phyloP scores from a whole-genome alignment of 2,888 invertebrate genomes.

The Meghimatium bilineatum region DNA sequence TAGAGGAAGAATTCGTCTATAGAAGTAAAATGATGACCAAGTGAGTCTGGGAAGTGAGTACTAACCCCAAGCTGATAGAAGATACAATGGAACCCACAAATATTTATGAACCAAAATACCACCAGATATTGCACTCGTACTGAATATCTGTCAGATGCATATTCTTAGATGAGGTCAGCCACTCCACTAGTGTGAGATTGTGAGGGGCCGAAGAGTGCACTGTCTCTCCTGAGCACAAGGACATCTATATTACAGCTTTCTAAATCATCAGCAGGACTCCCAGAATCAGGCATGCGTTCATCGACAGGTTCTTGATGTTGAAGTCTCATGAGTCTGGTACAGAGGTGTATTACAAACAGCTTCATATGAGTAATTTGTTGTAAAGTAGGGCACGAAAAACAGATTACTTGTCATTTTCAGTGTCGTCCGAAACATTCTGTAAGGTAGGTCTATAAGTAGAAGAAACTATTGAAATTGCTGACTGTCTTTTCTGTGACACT shows the following conservation, averaged over 20 bases:
- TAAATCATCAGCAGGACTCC: too few species aligned
- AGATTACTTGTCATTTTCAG: too few species aligned
- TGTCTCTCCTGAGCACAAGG: neutral
- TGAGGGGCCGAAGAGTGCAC: neutral
- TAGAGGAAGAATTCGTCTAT: neutral
- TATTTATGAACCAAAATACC: conserved; percentile 38
- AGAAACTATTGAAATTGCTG: neutral
- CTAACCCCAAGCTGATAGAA: neutral
- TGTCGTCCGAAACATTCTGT: too few species aligned
- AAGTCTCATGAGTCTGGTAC: too few species aligned
- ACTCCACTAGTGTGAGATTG: neutral
- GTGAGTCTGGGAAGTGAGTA: neutral
- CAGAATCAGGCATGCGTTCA: neutral
- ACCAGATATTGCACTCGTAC: conserved; percentile 39
- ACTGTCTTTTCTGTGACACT: neutral
- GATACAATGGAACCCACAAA: conserved; percentile 2
- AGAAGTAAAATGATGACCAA: too few species aligned
- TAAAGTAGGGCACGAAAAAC: too few species aligned
- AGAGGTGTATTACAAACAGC: too few species aligned
- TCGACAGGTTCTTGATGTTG: neutral
- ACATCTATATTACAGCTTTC: too few species aligned
- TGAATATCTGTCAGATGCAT: conserved; percentile 1
- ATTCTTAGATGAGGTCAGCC: conserved; percentile 11
- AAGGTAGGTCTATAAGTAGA: neutral
- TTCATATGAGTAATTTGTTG: too few species aligned